Evolutionary conservation across 2,113 vertebrate genomes (phyloP).

Genomic region (Atlantisia rogersi): DNA sequence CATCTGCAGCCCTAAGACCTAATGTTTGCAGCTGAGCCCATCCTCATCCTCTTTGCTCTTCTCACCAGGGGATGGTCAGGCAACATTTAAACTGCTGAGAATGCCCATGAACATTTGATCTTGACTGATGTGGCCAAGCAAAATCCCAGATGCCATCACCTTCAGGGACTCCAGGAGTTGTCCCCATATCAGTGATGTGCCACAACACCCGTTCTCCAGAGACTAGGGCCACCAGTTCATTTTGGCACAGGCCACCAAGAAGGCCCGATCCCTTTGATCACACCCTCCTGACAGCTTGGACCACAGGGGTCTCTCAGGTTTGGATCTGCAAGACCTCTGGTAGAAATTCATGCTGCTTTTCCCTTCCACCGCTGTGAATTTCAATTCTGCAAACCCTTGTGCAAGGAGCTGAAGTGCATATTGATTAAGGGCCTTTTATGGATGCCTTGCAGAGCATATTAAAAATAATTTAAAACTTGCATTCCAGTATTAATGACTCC

Average conservation of each 20-base stretch:
- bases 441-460: constrained; percentile 33
- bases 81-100: not conserved
- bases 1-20: not conserved
- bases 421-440: constrained; percentile 34
- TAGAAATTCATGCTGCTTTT: not conserved
- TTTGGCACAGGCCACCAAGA: not conserved
- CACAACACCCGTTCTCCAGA: not conserved
- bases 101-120: not conserved
- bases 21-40: not conserved
- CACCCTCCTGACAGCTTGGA: not conserved
- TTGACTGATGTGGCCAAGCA: not conserved
- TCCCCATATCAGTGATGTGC: not conserved
- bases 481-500: constrained; percentile 34
- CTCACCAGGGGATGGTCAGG: not conserved
- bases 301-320: not conserved
- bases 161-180: not conserved
- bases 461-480: constrained; percentile 51
- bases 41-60: not conserved
- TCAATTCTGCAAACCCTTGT: constrained; percentile 3
- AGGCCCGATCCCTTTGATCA: not conserved
- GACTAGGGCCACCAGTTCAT: not conserved
- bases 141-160: not conserved
- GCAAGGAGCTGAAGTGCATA: not conserved
- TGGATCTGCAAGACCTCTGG: not conserved
- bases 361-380: not conserved